These are phyloP conservation scores for Aphidoletes aphidimyza DNA, from an alignment of 2,888 invertebrate genomes.

Conservation along the genomic window DNA sequence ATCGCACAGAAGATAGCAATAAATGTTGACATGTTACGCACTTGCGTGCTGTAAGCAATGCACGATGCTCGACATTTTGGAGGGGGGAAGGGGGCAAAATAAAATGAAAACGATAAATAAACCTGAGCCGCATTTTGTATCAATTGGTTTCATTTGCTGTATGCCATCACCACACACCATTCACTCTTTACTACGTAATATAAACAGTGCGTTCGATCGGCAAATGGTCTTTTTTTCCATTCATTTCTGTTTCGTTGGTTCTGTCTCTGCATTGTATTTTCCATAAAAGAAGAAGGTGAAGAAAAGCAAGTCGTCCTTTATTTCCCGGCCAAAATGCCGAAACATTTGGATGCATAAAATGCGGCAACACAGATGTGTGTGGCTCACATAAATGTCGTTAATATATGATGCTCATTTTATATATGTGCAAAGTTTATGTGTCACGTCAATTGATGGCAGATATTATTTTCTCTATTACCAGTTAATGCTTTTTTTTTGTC, in stretches of 20 bases:
- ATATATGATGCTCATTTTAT: background rate
- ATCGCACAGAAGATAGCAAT: too few relatives aligned
- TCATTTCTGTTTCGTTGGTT: too few relatives aligned
- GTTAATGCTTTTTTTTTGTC: constrained; percentile 2
- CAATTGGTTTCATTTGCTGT: background rate
- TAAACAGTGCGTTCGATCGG: too few relatives aligned
- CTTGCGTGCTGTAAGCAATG: background rate
- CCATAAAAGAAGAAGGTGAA: too few relatives aligned
- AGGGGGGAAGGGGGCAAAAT: background rate
- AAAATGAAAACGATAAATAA: constrained; percentile 13
- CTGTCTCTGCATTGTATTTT: too few relatives aligned
- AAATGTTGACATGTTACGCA: background rate
- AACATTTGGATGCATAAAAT: too few relatives aligned
- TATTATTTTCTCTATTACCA: constrained; percentile 38
- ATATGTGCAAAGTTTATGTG: constrained; percentile 12
- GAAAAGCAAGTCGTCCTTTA: constrained; percentile 3
- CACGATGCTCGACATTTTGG: too few relatives aligned
- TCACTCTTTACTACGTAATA: too few relatives aligned
- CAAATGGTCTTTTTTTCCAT: background rate
- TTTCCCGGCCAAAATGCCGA: too few relatives aligned
- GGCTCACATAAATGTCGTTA: background rate
- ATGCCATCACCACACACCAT: too few relatives aligned
- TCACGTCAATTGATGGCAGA: constrained; percentile 42
- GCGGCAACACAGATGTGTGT: background rate
- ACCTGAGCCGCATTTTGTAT: background rate